A percentile compares a stretch with the other conserved stretches of the same genome.
These are phyloP conservation scores for Dolichallabes microphthalmus DNA, from an alignment of 2,113 vertebrate genomes.

Conservation along the genomic window DNA sequence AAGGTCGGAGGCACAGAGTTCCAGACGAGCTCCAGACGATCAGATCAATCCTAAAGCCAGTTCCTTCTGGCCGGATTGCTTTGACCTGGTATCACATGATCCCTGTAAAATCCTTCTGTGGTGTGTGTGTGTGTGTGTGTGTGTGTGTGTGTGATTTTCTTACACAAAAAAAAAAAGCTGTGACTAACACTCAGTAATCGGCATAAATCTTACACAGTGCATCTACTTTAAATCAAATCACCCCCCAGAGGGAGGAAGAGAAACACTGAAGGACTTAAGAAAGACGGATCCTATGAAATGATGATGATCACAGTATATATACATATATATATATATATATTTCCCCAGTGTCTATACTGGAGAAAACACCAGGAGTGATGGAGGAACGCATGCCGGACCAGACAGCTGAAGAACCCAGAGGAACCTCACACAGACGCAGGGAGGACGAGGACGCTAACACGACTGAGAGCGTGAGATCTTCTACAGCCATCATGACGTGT, in stretches of 20 bases:
- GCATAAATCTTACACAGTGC: constrained; percentile 78
- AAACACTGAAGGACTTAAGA: constrained; percentile 77
- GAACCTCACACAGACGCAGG: neutral
- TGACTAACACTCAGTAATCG: constrained; percentile 93
- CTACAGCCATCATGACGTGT: constrained; percentile 24
- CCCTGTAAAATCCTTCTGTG: constrained; percentile 27
- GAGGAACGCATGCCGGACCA: neutral
- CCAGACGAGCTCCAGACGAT: constrained; percentile 72
- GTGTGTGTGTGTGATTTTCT: constrained; percentile 74
- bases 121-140: no score
- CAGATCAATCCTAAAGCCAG: constrained; percentile 78
- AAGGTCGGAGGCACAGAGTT: neutral
- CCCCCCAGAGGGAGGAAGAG: constrained; percentile 72
- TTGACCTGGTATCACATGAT: neutral
- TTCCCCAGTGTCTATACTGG: neutral
- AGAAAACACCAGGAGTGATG: neutral
- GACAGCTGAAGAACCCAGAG: neutral
- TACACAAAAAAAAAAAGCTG: constrained; percentile 79
- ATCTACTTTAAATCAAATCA: constrained; percentile 90
- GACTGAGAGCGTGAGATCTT: neutral
- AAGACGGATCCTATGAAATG: constrained; percentile 45
- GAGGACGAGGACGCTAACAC: no score
- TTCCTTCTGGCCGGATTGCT: constrained; percentile 85
- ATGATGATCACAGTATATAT: no score
- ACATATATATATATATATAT: no score